phyloP scores from a whole-genome alignment of 1,140 invertebrate species.

The Pygmarrhopalites habei region DNA sequence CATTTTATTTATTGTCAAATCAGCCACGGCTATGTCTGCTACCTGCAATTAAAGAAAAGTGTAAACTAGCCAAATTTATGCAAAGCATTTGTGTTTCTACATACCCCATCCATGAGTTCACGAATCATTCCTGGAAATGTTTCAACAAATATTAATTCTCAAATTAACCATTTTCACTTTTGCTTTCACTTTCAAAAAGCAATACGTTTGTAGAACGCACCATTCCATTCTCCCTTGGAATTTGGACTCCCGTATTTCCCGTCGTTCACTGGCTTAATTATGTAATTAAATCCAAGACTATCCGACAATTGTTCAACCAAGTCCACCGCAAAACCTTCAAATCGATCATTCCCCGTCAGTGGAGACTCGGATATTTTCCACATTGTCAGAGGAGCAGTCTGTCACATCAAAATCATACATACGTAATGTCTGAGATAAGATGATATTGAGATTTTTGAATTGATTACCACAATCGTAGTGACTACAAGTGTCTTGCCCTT shows the following conservation, averaged over 20 bases:
- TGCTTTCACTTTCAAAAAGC: constrained; percentile 68
- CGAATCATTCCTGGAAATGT: no score
- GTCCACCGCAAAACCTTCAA: constrained; percentile 77
- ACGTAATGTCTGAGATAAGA: no score
- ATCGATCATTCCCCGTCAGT: constrained; percentile 12
- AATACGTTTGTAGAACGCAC: no score
- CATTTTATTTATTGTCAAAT: constrained; percentile 89
- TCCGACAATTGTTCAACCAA: constrained; percentile 76
- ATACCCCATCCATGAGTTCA: no score
- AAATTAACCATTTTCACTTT: constrained; percentile 50
- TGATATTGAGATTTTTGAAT: neutral
- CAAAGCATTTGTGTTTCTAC: no score
- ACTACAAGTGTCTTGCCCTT: constrained; percentile 87
- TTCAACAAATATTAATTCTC: constrained; percentile 14
- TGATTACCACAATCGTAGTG: constrained; percentile 78
- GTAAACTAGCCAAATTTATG: neutral
- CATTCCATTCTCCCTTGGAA: constrained; percentile 69
- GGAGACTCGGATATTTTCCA: constrained; percentile 4
- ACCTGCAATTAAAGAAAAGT: no score
- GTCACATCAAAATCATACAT: no score
- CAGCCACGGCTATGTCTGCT: constrained; percentile 84
- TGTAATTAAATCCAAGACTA: constrained; percentile 77
- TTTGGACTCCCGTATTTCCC: constrained; percentile 61
- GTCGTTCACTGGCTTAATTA: constrained; percentile 66
- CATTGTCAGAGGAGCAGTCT: constrained; percentile 14